Evolutionary conservation across 30 jellyfish, hydroid and myxozoan genomes (phyloP).

Genomic region (Sanderia malayensis): DNA sequence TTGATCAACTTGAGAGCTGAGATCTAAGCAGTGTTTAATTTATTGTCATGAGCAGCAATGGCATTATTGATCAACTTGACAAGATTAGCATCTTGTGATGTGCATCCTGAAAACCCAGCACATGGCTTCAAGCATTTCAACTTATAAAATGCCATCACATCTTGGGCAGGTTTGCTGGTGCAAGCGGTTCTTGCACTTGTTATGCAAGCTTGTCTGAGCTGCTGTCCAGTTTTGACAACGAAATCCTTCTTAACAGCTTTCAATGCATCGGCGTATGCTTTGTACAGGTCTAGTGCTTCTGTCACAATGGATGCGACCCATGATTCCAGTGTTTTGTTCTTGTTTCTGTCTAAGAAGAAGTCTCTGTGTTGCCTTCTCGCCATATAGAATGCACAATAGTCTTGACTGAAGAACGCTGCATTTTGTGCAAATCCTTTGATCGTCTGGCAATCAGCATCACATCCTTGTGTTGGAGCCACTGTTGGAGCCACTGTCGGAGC

Average conservation of each 20-base stretch:
- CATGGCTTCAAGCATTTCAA: slow-evolving; percentile 27
- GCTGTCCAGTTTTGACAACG: slow-evolving; percentile 1
- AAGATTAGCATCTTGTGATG: slow-evolving; percentile 4
- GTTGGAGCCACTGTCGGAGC: too few species aligned
- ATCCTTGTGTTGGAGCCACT: too few species aligned
- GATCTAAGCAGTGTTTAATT: not conserved
- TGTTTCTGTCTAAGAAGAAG: slow-evolving; percentile 29
- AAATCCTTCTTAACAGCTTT: not conserved
- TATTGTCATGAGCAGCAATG: not conserved
- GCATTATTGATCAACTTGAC: slow-evolving; percentile 5
- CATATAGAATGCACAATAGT: slow-evolving; percentile 30
- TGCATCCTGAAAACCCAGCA: slow-evolving; percentile 24
- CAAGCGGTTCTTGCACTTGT: not conserved
- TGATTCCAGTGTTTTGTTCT: slow-evolving; percentile 12
- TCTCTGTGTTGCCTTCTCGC: slow-evolving; percentile 31
- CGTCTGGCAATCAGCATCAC: slow-evolving; percentile 38
- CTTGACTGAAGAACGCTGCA: slow-evolving; percentile 27
- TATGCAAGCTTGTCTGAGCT: slow-evolving; percentile 6
- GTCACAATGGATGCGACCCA: not conserved
- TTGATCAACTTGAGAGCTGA: not conserved
- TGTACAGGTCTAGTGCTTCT: slow-evolving; percentile 27
- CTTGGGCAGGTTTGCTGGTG: not conserved
- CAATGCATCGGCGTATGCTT: slow-evolving; percentile 2
- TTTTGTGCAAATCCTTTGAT: not conserved
- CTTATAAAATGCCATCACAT: not conserved